Percentiles rank a stretch among this genome's conserved stretches.
phyloP scores from a whole-genome alignment of 2,797 vertebrate species.

The Megalops cyprinoides region DNA sequence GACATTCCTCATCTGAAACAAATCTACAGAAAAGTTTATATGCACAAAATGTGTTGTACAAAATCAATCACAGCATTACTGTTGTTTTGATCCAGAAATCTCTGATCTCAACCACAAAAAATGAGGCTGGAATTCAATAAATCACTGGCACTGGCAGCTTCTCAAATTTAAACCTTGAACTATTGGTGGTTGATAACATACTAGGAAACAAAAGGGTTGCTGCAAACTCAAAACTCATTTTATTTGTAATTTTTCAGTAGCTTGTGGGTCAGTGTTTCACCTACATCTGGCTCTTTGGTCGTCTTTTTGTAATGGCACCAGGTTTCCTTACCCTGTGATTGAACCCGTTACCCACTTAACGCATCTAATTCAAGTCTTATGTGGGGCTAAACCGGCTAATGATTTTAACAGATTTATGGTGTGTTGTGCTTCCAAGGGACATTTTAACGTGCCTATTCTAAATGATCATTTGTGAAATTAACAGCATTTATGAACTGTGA shows the following conservation, averaged over 20 bases:
- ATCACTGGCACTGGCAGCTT: neutral
- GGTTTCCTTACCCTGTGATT: no score
- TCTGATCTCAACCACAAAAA: no score
- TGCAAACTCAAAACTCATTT: neutral
- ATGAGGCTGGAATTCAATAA: neutral
- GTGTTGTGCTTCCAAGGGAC: constrained; percentile 65
- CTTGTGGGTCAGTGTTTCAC: neutral
- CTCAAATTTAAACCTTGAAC: neutral
- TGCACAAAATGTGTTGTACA: neutral
- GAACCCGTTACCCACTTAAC: constrained; percentile 70
- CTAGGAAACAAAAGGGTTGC: neutral
- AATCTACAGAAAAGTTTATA: neutral
- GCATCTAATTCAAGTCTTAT: constrained; percentile 60
- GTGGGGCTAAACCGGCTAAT: constrained; percentile 58
- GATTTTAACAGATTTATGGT: constrained; percentile 73
- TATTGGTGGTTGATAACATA: neutral
- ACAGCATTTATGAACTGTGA: constrained; percentile 63
- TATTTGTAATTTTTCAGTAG: neutral
- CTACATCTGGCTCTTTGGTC: constrained; percentile 38
- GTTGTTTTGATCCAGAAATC: no score
- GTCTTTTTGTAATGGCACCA: no score
- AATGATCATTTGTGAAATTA: constrained; percentile 26
- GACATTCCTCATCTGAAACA: neutral
- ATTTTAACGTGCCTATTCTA: constrained; percentile 60
- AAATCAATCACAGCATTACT: neutral